Base-by-base conservation (phyloP, 2,797 vertebrate genomes). In the Poeciliopsis gracilis region DNA sequence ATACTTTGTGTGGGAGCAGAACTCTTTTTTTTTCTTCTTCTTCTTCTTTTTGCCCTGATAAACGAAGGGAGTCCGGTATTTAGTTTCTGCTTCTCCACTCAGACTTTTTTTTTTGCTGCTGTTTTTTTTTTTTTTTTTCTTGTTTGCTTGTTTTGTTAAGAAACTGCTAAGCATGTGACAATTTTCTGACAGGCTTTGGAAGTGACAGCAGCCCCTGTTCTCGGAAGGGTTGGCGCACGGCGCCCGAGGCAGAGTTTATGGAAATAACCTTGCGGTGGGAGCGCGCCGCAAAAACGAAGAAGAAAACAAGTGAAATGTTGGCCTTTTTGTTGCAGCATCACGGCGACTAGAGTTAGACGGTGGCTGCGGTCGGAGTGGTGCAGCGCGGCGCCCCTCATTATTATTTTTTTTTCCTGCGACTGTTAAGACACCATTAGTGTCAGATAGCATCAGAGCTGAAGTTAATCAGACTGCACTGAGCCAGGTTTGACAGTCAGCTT, bases 381-480 rank as follows among this genome's bases (percentile, higher is more conserved):
- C 38, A 9, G 23, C 41, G 1, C 12, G 45, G 38, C 67, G 33
- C 41, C 20, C 82, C 72, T 75, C 15, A 20, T 85, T 80, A 45
- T 47, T 13, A 28, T 25, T 12, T 30, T 81, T 41, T 45, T 41
- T 45, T 49, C 9, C 16, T 20, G 76, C 11, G 57, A 79, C 74
- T 72, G 71, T 55, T 13, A 49, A 77, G 43, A 59, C 76, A 47
- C 76, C 78, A 86, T 85, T 83, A 82, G 66, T 80, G 78, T 85
- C 82, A 41, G 38, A 75, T 66, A 75, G 72, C 75, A 80, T 84
- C 55, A 28, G 74, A 0, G 18, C 83, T 79, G 73, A 83, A 77
- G 76, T 80, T 82, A 77, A 73, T 89, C 78, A 72, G 74, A 72
- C 83, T 76, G 63, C 80, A 53, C 1, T 79, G 76, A 82, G 77